A percentile compares a stretch with the other conserved stretches of the same genome.
These are phyloP conservation scores for Nemurella pictetii DNA, from an alignment of 2,888 invertebrate species.

Conservation along the genomic window DNA sequence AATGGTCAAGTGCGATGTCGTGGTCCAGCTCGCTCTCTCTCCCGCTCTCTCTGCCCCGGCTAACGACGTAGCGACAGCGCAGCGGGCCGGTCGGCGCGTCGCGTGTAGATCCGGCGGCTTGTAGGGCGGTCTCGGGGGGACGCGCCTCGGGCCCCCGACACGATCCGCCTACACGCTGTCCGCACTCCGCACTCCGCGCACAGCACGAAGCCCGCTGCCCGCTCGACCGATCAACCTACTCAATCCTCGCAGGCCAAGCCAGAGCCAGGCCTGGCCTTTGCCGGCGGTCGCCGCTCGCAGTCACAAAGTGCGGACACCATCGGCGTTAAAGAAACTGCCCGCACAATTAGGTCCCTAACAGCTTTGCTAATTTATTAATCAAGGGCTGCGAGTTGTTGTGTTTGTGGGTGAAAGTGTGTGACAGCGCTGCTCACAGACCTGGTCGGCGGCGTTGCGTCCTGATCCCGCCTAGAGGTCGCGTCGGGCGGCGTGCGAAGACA, in stretches of 20 bases:
- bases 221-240: neutral
- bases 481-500: no score
- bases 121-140: neutral
- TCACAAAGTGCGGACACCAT: neutral
- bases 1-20: neutral
- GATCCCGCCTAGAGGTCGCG: neutral
- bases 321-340: neutral
- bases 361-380: neutral
- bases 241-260: neutral
- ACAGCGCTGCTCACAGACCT: no score
- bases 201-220: neutral
- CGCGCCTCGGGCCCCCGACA: neutral
- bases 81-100: neutral
- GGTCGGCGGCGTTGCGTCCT: neutral
- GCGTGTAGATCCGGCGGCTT: constrained; percentile 7
- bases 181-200: neutral
- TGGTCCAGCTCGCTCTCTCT: neutral
- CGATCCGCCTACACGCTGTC: no score
- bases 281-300: neutral
- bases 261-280: neutral
- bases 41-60: neutral
- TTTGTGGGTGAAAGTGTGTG: neutral
- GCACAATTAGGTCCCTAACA: neutral
- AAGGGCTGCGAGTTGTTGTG: neutral
- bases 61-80: neutral